These are phyloP conservation scores for Papio anubis DNA, from an alignment of 2,113 vertebrate genomes.

Conservation along the genomic window DNA sequence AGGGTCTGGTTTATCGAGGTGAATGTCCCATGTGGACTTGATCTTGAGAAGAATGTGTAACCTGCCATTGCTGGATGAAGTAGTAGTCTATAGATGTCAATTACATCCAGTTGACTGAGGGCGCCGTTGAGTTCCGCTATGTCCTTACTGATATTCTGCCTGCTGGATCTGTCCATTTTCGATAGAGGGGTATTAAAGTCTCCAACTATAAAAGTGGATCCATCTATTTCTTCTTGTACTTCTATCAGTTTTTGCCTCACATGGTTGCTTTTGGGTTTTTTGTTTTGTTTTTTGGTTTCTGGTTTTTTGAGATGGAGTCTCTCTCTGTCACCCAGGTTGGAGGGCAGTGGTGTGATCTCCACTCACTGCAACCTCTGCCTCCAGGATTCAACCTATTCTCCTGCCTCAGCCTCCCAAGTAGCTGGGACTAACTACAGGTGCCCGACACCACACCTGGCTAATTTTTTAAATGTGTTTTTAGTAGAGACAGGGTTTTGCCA, in stretches of 20 bases:
- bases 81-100: neutral
- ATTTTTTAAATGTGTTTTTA: too few species aligned
- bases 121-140: neutral
- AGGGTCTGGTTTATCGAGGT: neutral
- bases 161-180: neutral
- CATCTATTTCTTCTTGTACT: neutral
- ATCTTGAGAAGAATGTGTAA: neutral
- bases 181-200: neutral
- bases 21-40: neutral
- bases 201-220: neutral
- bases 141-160: neutral
- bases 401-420: too few species aligned
- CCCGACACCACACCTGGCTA: too few species aligned
- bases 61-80: neutral
- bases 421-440: too few species aligned
- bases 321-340: too few species aligned
- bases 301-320: too few species aligned
- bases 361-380: too few species aligned
- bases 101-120: neutral
- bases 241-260: neutral
- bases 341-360: too few species aligned
- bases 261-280: neutral
- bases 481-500: too few species aligned
- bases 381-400: too few species aligned
- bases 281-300: too few species aligned